Base-by-base conservation (phyloP, 2,888 invertebrate species). In the Rhagium mordax region DNA sequence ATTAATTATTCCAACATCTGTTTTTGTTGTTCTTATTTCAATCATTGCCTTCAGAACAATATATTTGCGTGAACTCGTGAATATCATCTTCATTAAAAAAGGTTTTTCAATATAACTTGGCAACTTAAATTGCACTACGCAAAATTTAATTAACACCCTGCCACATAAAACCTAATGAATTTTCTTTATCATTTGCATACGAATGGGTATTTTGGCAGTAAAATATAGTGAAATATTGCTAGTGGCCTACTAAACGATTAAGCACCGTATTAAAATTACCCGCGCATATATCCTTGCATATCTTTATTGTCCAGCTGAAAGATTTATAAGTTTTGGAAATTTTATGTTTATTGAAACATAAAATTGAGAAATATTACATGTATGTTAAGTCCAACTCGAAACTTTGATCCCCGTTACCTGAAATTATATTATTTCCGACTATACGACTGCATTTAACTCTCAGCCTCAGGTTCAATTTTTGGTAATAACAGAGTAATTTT, bases 151-250 rank as follows among this genome's bases (percentile, higher is more conserved):
- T 65, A 65, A 65, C 65, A 53, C 47, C 68, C 49, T 59, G 68
- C 48, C 68, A 59, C 68, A 68, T 68, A 59, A 68, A 67, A 68
- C 57, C 47, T 66, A 67, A 61, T 66, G 67, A 67, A 72, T 72
- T 67, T 70, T 70, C 65, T 66, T 60, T 48, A 41, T 73, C 69
- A 70, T 61, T 73, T 53, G 64, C 55, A 69, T 64, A 51, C 65
- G 70, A 70, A 64, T 70, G 60, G 59, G 53, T 60, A 24, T 53
- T 69, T 70, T 47, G 47, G 53, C 61, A 65, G 70, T 73, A 64
- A 70, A 70, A 64, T 73, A 29, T 55, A 20, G 33, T 55, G 20
- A 20, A 65, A 62, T 64, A 27, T 55, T 65, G 49, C 18, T 16
- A 27, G 64, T 13, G 18, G 51, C 16, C 29, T 49, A 24, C 51